Base-by-base conservation (phyloP, 2,888 invertebrate genomes). In the Aphidoletes aphidimyza region DNA sequence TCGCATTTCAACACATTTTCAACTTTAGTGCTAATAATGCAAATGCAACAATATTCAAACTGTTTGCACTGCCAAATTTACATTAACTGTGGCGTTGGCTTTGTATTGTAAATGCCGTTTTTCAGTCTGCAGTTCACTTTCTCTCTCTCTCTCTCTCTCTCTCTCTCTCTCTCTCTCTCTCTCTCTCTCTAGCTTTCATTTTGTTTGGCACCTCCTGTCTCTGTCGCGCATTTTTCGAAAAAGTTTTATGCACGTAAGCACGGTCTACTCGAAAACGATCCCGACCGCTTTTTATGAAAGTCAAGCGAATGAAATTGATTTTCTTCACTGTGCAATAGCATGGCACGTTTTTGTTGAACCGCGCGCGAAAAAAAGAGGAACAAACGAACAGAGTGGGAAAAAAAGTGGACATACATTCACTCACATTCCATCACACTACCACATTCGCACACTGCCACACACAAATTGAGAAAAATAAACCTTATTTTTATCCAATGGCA, bases 381-480 rank as follows among this genome's bases (percentile, higher is more conserved):
- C 47, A 78, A 19, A 34, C 5, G 8, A 14, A 81, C n/a, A 81
- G 22, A 1, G 37, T 8, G 8, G 3, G 22, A 81, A 3, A 81
- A 36, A 34, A 6, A 78, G 11, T 37, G 81, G n/a, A 81, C 37
- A 37, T 11, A 81, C 37, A 37, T 3, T 11, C n/a, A 54, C 54
- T 11, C 9, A 54, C 9, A 19, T n/a, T n/a, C 54, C 3, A 17
- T 11, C 54, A 54, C 54, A 54, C 54, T 11, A 6, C 6, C 37
- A 81, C 81, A 81, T 37, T n/a, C 37, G n/a, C 37, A 78, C 14
- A 78, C 78, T 9, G 3, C n/a, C 59, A 3, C 59, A 78, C 36
- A 36, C 78, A 81, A 81, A 37, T 37, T 81, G 81, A 81, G 81
- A 81, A 81, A 81, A 81, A 81, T 36, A 81, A 81, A 81, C 36